Evolutionary conservation across 2,113 vertebrate genomes (phyloP), one percentile per base, ranked within the genome.

Genomic region (Sphaerodactylus townsendi): DNA sequence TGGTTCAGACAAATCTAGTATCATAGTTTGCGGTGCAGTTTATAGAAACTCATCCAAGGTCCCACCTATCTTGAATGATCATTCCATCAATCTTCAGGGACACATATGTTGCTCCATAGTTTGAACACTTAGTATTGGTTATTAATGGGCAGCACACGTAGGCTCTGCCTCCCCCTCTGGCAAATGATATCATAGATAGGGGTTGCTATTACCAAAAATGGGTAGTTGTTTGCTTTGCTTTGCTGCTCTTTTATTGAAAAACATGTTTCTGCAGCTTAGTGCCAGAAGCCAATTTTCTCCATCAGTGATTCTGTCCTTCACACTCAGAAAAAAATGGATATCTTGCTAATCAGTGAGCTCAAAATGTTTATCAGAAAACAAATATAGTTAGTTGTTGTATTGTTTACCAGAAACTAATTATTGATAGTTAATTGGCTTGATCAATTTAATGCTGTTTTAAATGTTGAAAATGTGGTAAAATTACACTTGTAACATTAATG

Each of bases 201-300:
- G 53, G 62, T 33, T 87, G 83, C 87, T 81, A 5, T 41, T 90
- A 89, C 66, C 19, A 44, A 81, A 59, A 90, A 25, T 86, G 84
- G 86, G 30, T 69, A 87, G 28, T 87, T 85, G 79, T 79, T 41
- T 69, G 30, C 80, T 88, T 53, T 77, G 2, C 74, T 86, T 68
- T 69, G 44, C 4, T 71, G 25, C 73, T 2, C 71, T 90, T 86
- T 88, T 30, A 68, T 2, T 73, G 72, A 2, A 28, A 87, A 87
- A 28, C 10, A 59, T 7, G 17, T 79, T 65, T 84, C 46, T 1
- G 15, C 80, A 85, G 77, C 9, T 66, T 85, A 17, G 46, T 77
- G 35, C 75, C 77, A 84, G 69, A 70, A 82, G 25, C 53, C 83
- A 72, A 83, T 86, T 91, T 91, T 87, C 75, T 44, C 86, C 86